Base-by-base conservation (phyloP, 2,888 invertebrate species). In the Lacanobia oleracea region DNA sequence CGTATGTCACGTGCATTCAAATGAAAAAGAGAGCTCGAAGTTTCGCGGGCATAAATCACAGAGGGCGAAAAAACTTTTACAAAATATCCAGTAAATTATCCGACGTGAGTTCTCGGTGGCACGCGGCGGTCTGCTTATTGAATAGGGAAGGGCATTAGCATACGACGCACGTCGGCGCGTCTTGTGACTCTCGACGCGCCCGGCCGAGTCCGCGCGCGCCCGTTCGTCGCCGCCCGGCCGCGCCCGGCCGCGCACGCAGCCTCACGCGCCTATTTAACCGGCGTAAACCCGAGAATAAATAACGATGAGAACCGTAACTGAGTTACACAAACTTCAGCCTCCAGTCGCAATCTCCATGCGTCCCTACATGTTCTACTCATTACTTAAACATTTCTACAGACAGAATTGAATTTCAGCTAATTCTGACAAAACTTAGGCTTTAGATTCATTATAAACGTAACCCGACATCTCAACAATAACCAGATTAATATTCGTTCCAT, bases 41-140 rank as follows among this genome's bases (percentile, higher is more conserved):
- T 95, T 96, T 95, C 93, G 93, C 94, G 94, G 93, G 93, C 94
- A 96, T 96, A 96, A 96, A 96, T 96, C 95, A 95, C 95, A 93
- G 95, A 94, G 92, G 94, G 94, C 93, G 94, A 95, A 95, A 95
- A 95, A 95, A 96, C 93, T 96, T 95, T 95, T 95, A 95, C 96
- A 95, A 95, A 95, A 95, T 96, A 95, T 95, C 95, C 95, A 95
- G 96, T 95, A 95, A 95, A 96, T 95, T 96, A 95, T 95, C 95
- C 94, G 95, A 95, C 95, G 95, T 95, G 96, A 95, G 94, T 94
- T 95, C 94, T 95, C 92, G 92, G 92, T 92, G 94, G 94, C 94
- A 94, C 94, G 95, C 93, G 94, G 94, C 93, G 95, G 95, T 94
- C 94, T 94, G 95, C 94, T 95, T 96, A 96, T 96, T 96, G 96